Evolutionary conservation across 2,888 invertebrate species (phyloP).

Genomic region (Geotrupes spiniger): DNA sequence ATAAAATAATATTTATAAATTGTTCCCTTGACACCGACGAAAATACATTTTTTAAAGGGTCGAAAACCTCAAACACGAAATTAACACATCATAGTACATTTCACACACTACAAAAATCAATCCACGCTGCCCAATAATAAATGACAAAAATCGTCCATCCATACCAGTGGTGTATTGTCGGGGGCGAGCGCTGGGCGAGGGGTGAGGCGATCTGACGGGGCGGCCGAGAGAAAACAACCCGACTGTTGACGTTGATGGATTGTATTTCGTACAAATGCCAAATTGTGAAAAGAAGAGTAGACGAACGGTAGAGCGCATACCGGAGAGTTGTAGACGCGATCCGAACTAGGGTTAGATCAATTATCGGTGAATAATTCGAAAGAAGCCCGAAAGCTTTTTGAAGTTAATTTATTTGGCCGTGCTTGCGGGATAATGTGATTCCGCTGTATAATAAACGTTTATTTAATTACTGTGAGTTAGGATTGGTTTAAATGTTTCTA

Average conservation of each 20-base stretch:
- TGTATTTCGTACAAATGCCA: constrained; percentile 55
- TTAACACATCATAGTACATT: constrained; percentile 48
- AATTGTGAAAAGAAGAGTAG: constrained; percentile 54
- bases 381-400: neutral
- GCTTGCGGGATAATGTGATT: too few species aligned
- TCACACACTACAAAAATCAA: constrained; percentile 48
- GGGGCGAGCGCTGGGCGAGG: constrained; percentile 39
- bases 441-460: too few species aligned
- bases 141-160: constrained; percentile 54
- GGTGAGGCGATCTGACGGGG: constrained; percentile 36
- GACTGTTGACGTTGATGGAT: constrained; percentile 55
- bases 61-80: constrained; percentile 36
- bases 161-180: constrained; percentile 51
- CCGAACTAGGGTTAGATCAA: constrained; percentile 45
- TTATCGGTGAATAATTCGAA: constrained; percentile 37
- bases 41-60: constrained; percentile 9
- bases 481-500: too few species aligned
- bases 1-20: too few species aligned
- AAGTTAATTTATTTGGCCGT: too few species aligned
- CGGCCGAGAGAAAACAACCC: constrained; percentile 52
- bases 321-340: constrained; percentile 44
- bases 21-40: too few species aligned
- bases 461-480: too few species aligned
- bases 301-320: constrained; percentile 45
- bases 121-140: constrained; percentile 50